phyloP scores from a whole-genome alignment of 2,797 vertebrate species.

The Sebastes diaconus region DNA sequence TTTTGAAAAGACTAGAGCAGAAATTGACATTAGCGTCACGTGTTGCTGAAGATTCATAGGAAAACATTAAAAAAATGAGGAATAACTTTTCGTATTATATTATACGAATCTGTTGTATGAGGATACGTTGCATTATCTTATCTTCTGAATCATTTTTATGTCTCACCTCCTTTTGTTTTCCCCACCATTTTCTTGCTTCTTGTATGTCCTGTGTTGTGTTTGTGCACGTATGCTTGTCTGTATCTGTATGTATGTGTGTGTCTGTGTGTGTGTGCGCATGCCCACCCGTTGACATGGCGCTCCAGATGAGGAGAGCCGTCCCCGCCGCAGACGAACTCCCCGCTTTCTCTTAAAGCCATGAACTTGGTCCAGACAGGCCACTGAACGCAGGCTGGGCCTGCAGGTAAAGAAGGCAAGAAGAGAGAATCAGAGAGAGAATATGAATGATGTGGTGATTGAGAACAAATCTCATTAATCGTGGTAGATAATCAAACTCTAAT shows the following conservation, averaged over 20 bases:
- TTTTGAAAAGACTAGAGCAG: too few relatives aligned
- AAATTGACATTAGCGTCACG: too few relatives aligned
- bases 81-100: too few relatives aligned
- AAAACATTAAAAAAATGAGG: too few relatives aligned
- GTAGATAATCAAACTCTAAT: background rate
- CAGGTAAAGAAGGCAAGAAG: conserved; percentile 67
- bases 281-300: conserved; percentile 45
- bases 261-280: conserved; percentile 33
- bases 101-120: too few relatives aligned
- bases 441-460: background rate
- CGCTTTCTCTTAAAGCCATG: conserved; percentile 87
- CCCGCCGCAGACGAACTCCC: conserved; percentile 83
- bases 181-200: conserved; percentile 42
- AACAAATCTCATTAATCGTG: conserved; percentile 3
- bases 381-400: conserved; percentile 79
- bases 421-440: background rate
- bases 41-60: too few relatives aligned
- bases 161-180: conserved; percentile 51
- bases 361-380: conserved; percentile 73
- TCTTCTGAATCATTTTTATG: conserved; percentile 51
- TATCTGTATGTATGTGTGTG: conserved; percentile 14
- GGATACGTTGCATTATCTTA: conserved; percentile 33
- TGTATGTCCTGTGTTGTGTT: conserved; percentile 55
- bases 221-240: conserved; percentile 36
- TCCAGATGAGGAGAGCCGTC: conserved; percentile 83